A percentile compares a stretch with the other conserved stretches of the same genome.
Conservation (phyloP, 2,797 vertebrate genomes). For the Spea hammondii region DNA sequence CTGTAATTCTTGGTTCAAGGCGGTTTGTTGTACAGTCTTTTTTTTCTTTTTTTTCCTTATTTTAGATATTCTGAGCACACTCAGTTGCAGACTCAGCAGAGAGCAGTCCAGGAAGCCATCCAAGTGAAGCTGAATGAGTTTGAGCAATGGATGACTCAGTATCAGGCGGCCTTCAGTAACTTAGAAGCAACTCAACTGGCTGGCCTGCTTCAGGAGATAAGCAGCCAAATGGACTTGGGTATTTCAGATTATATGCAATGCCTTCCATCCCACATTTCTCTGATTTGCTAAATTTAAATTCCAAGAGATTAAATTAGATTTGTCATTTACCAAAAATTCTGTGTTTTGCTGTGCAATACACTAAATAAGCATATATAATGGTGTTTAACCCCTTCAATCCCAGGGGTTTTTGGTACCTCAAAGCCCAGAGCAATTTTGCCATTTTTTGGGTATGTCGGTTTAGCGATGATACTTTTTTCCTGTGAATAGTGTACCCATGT, state of each 20-base stretch:
- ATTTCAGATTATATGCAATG: conserved; percentile 13
- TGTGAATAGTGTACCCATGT: too few relatives aligned
- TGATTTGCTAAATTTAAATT: background rate
- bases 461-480: too few relatives aligned
- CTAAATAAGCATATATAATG: too few relatives aligned
- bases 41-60: conserved; percentile 46
- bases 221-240: conserved; percentile 94
- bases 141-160: conserved; percentile 96
- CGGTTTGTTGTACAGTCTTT: background rate
- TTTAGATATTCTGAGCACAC: conserved; percentile 93
- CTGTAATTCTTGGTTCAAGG: too few relatives aligned
- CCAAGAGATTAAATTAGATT: background rate
- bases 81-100: conserved; percentile 90
- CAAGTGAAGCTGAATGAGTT: conserved; percentile 92
- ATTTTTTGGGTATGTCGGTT: too few relatives aligned
- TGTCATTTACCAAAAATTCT: too few relatives aligned
- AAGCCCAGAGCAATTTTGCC: too few relatives aligned
- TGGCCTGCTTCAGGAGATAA: conserved; percentile 95
- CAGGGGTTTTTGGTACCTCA: too few relatives aligned
- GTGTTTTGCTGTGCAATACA: too few relatives aligned
- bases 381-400: too few relatives aligned
- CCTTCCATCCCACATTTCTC: background rate
- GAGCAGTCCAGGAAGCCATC: conserved; percentile 92
- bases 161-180: conserved; percentile 90
- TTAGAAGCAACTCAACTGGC: conserved; percentile 94